A percentile compares a stretch with the other conserved stretches of the same genome.
phyloP scores from a whole-genome alignment of 2,888 invertebrate species.

The Pachliopta kotzebuea region DNA sequence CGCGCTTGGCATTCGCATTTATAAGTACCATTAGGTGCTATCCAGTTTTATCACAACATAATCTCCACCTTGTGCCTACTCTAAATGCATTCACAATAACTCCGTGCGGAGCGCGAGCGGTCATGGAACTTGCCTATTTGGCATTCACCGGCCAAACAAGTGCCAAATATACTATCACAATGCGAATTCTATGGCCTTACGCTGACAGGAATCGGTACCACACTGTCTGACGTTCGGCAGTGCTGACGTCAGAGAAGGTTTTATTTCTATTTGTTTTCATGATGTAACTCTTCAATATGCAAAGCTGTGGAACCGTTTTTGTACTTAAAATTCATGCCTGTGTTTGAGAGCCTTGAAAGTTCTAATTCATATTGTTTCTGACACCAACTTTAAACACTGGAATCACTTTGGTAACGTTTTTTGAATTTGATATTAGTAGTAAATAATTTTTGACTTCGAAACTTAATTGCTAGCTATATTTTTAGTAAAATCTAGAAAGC shows the following conservation, averaged over 20 bases:
- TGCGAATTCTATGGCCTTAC: slow-evolving; percentile 61
- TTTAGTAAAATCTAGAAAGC: no score
- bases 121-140: slow-evolving; percentile 74
- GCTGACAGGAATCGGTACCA: slow-evolving; percentile 59
- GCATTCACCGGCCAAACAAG: slow-evolving; percentile 63
- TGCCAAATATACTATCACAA: slow-evolving; percentile 77
- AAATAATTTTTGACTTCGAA: no score
- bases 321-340: slow-evolving; percentile 22
- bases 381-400: slow-evolving; percentile 8
- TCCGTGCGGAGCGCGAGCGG: slow-evolving; percentile 41
- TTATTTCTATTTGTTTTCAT: slow-evolving; percentile 30
- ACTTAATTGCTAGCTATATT: no score
- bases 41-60: slow-evolving; percentile 37
- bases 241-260: slow-evolving; percentile 48
- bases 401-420: slow-evolving; percentile 6
- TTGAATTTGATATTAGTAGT: slow-evolving; percentile 5
- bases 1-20: slow-evolving; percentile 23
- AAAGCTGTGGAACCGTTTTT: slow-evolving; percentile 8
- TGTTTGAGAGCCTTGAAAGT: slow-evolving; percentile 15
- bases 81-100: slow-evolving; percentile 29
- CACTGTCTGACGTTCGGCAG: slow-evolving; percentile 67
- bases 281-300: slow-evolving; percentile 33
- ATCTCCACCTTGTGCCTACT: slow-evolving; percentile 25
- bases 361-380: slow-evolving; percentile 25
- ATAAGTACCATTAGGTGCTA: slow-evolving; percentile 35